These are phyloP conservation scores for Microtus richardsoni DNA, from an alignment of 2,113 vertebrate species.

Conservation along the genomic window DNA sequence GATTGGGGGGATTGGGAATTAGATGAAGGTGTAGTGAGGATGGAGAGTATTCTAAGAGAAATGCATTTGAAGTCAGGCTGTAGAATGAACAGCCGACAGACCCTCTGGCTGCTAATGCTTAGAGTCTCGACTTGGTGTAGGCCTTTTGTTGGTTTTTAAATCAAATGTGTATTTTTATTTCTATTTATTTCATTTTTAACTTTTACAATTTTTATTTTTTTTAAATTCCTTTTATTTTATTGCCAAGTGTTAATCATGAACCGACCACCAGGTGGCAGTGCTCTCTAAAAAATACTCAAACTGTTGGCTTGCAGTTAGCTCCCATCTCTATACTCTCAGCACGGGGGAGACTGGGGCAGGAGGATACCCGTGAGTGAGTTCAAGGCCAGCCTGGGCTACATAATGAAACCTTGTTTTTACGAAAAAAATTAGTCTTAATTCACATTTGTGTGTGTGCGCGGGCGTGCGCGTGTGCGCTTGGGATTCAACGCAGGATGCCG, in stretches of 20 bases:
- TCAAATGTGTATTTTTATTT: too few species aligned
- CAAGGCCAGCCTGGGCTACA: background rate
- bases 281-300: background rate
- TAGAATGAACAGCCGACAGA: background rate
- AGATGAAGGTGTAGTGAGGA: background rate
- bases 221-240: background rate
- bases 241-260: background rate
- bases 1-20: background rate
- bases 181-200: too few species aligned
- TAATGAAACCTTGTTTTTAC: background rate
- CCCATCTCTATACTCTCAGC: background rate
- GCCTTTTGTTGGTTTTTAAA: background rate
- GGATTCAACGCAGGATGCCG: background rate
- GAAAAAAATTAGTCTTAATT: background rate
- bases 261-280: constrained; percentile 51
- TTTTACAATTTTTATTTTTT: too few species aligned
- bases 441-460: background rate
- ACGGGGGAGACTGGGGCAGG: background rate
- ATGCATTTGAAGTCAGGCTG: constrained; percentile 4
- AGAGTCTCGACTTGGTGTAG: background rate
- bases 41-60: background rate
- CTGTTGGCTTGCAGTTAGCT: background rate
- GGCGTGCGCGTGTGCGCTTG: background rate
- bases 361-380: background rate
- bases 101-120: background rate